phyloP scores from a whole-genome alignment of 2,888 invertebrate species.

The Catocala sponsa region DNA sequence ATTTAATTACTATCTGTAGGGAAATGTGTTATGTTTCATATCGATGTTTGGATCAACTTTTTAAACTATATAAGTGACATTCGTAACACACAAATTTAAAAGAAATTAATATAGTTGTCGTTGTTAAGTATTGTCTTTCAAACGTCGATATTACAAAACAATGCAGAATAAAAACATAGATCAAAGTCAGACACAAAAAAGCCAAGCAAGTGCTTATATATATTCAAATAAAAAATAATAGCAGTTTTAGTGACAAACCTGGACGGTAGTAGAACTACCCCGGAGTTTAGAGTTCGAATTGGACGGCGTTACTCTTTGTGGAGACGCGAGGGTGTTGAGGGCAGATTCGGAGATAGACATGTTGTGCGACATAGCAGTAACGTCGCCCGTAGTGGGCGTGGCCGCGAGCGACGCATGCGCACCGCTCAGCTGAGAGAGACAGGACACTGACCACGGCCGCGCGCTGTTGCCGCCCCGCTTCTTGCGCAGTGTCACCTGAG shows the following conservation, averaged over 20 bases:
- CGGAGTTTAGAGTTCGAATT: slow-evolving; percentile 79
- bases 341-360: slow-evolving; percentile 97
- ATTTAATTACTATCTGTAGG: too few relatives aligned
- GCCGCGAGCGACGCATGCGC: slow-evolving; percentile 79
- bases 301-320: slow-evolving; percentile 78
- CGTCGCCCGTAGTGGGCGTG: slow-evolving; percentile 72
- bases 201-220: not conserved
- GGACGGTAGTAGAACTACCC: slow-evolving; percentile 84
- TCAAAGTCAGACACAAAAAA: not conserved
- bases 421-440: slow-evolving; percentile 91
- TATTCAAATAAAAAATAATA: slow-evolving; percentile 1
- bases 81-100: too few relatives aligned
- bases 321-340: slow-evolving; percentile 91
- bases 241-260: slow-evolving; percentile 63
- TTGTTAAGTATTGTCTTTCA: too few relatives aligned
- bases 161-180: too few relatives aligned
- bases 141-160: too few relatives aligned
- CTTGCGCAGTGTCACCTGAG: slow-evolving; percentile 89
- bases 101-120: too few relatives aligned
- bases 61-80: too few relatives aligned
- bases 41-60: too few relatives aligned
- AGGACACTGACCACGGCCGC: slow-evolving; percentile 96
- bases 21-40: too few relatives aligned
- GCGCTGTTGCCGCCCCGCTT: slow-evolving; percentile 88
- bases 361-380: slow-evolving; percentile 84